These are phyloP conservation scores for Tigriopus japonicus DNA, from an alignment of 1,140 invertebrate genomes.

Conservation along the genomic window DNA sequence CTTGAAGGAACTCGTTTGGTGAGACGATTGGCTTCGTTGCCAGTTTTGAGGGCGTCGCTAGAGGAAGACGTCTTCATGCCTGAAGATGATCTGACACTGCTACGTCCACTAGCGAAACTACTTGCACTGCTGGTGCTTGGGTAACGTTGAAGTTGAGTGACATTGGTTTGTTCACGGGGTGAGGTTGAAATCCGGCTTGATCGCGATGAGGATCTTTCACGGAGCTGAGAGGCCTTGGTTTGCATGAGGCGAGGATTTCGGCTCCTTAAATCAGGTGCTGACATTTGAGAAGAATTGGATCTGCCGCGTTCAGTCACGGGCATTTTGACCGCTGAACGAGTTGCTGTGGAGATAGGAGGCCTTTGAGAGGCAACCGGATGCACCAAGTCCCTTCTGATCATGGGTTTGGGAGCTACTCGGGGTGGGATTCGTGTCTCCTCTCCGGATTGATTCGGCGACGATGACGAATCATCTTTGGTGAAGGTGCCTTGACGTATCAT, in stretches of 20 bases:
- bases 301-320: too few relatives aligned
- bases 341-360: neutral
- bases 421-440: neutral
- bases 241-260: neutral
- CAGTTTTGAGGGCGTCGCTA: neutral
- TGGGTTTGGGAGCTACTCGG: neutral
- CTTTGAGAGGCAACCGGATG: neutral
- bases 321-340: neutral
- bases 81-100: neutral
- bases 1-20: neutral
- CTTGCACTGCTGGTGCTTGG: too few relatives aligned
- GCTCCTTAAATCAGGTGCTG: too few relatives aligned
- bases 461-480: slow-evolving; percentile 1
- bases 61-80: slow-evolving; percentile 2
- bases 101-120: neutral
- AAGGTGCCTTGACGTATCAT: slow-evolving; percentile 8
- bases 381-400: neutral
- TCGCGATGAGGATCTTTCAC: neutral
- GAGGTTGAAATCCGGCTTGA: too few relatives aligned
- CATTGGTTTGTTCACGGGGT: neutral
- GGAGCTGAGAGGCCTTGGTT: neutral
- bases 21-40: neutral
- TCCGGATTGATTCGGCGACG: neutral
- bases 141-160: neutral
- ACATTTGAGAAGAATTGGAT: too few relatives aligned